Evolutionary conservation across 2,888 invertebrate genomes (phyloP).

Genomic region (Automeris io): DNA sequence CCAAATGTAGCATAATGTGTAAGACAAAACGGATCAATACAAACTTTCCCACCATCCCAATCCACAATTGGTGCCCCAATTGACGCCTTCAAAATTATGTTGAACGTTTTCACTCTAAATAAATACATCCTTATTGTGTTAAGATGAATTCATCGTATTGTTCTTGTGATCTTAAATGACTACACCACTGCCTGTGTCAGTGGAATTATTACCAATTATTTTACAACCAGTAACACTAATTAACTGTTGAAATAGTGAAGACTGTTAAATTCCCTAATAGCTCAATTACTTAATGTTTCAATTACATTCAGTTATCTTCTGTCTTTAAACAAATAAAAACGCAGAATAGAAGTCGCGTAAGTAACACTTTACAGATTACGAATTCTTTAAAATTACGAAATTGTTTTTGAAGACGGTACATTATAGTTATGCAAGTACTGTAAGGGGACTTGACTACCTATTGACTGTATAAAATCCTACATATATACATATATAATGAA

Average conservation of each 20-base stretch:
- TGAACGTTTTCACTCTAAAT: not conserved
- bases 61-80: slow-evolving; percentile 4
- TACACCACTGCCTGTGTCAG: not conserved
- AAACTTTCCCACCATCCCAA: slow-evolving; percentile 5
- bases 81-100: not conserved
- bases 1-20: slow-evolving; percentile 19
- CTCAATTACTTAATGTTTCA: slow-evolving; percentile 4
- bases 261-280: slow-evolving; percentile 3
- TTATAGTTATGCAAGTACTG: too few species aligned
- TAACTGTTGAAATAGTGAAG: not conserved
- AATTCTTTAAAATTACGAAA: not conserved
- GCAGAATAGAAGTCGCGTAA: not conserved
- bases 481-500: too few species aligned
- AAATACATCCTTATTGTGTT: slow-evolving; percentile 2
- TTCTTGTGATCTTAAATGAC: not conserved
- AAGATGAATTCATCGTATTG: too few species aligned
- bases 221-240: slow-evolving; percentile 4
- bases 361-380: not conserved
- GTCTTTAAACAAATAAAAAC: not conserved
- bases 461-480: too few species aligned
- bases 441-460: too few species aligned
- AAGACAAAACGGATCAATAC: slow-evolving; percentile 5
- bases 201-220: slow-evolving; percentile 3
- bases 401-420: not conserved
- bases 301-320: not conserved